phyloP scores from a whole-genome alignment of 2,113 vertebrate genomes.

The Macaca mulatta region DNA sequence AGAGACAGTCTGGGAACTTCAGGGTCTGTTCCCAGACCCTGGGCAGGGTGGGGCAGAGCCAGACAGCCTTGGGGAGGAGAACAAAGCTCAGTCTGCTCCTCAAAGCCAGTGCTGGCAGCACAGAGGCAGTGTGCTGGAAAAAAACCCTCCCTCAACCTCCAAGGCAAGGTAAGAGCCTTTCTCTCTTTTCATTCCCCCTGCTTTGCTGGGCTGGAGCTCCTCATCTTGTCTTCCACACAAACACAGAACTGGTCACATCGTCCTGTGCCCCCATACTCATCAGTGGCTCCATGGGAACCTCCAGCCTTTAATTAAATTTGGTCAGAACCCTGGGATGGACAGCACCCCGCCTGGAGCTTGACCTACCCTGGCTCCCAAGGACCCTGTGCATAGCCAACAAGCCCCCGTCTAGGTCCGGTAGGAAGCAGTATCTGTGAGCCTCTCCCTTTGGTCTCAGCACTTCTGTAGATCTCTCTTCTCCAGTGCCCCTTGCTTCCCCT shows the following conservation, averaged over 20 bases:
- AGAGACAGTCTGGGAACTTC: not conserved
- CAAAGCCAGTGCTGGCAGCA: not conserved
- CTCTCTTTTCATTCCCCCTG: not conserved
- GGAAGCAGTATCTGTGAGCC: not conserved
- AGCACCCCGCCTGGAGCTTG: not conserved
- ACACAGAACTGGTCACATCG: not conserved
- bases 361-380: not conserved
- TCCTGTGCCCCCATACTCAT: not conserved
- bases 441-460: not conserved
- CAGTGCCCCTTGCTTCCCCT: not conserved
- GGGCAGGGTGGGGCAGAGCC: not conserved
- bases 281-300: not conserved
- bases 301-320: not conserved
- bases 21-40: not conserved
- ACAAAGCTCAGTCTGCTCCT: not conserved
- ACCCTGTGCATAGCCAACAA: accelerated
- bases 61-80: no score
- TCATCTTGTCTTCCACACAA: not conserved
- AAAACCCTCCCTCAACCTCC: not conserved
- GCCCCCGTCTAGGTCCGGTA: not conserved
- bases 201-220: not conserved
- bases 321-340: not conserved
- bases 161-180: not conserved
- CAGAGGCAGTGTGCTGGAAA: not conserved
- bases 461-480: not conserved